Conservation (phyloP, 2,888 invertebrate genomes). For the Eumacrocentrus americanus region DNA sequence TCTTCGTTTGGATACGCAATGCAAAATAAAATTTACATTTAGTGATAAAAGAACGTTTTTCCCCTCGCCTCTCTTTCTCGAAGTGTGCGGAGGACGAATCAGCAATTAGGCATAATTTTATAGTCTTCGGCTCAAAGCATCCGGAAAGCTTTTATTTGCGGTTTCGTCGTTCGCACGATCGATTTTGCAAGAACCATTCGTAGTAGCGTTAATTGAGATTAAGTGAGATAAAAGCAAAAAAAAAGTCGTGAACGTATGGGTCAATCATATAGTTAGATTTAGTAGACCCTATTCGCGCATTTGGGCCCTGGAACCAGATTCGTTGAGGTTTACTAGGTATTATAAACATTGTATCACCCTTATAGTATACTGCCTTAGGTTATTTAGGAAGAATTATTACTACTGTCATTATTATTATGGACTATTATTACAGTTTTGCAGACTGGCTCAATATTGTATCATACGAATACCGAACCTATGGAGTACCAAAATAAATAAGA, state of each 20-base stretch:
- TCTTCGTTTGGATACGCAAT: background rate
- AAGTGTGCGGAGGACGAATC: constrained; percentile 1
- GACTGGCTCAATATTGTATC: constrained; percentile 60
- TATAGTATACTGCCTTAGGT: constrained; percentile 57
- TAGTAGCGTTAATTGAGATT: constrained; percentile 9
- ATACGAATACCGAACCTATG: constrained; percentile 56
- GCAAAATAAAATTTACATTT: too few relatives aligned
- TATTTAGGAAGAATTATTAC: constrained; percentile 54
- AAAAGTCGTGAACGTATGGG: constrained; percentile 35
- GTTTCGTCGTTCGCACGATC: constrained; percentile 7
- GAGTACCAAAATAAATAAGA: constrained; percentile 61
- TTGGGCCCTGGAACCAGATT: constrained; percentile 44
- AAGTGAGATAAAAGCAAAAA: constrained; percentile 8
- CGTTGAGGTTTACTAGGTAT: constrained; percentile 57
- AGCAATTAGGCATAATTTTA: background rate
- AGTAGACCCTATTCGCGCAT: constrained; percentile 38
- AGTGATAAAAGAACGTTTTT: too few relatives aligned
- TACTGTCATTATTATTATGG: constrained; percentile 41
- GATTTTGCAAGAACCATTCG: constrained; percentile 16
- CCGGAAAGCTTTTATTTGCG: background rate
- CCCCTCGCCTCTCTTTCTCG: constrained; percentile 9
- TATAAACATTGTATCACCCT: constrained; percentile 54
- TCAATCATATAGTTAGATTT: constrained; percentile 42
- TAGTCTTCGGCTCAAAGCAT: background rate
- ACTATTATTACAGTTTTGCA: constrained; percentile 48